Conservation (phyloP, 92 coral and sea anemone genomes). For the Umimayanthus chanpuru region DNA sequence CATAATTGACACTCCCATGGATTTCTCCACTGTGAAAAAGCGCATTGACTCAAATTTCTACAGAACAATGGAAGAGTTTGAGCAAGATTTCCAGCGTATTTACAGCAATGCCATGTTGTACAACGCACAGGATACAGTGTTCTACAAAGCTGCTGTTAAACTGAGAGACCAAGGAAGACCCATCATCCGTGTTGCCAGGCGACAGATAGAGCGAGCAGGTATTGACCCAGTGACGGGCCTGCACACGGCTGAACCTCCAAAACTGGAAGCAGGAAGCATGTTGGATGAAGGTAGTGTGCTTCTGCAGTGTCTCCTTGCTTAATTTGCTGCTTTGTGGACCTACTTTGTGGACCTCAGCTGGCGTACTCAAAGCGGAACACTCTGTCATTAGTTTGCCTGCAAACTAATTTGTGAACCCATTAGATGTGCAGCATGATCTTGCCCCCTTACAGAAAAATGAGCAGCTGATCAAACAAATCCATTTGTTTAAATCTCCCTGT, state of each 20-base stretch:
- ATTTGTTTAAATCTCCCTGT: too few species aligned
- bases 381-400: too few species aligned
- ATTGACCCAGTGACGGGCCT: constrained; percentile 95
- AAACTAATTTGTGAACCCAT: too few species aligned
- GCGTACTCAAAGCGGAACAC: background rate
- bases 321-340: background rate
- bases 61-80: constrained; percentile 93
- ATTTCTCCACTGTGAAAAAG: constrained; percentile 84
- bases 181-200: constrained; percentile 85
- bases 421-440: background rate
- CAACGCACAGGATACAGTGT: constrained; percentile 94
- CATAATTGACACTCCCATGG: constrained; percentile 91
- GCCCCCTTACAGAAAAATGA: background rate
- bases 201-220: constrained; percentile 95
- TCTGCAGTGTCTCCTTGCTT: background rate
- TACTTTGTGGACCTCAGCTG: too few species aligned
- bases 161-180: constrained; percentile 97
- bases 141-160: constrained; percentile 91
- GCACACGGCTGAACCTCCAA: constrained; percentile 90
- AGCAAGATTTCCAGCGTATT: constrained; percentile 85
- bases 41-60: constrained; percentile 90
- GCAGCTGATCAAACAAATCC: background rate
- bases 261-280: constrained; percentile 88
- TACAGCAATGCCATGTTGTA: constrained; percentile 84
- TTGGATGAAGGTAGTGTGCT: constrained; percentile 86